These are phyloP conservation scores for Pedicia rivosa DNA, from an alignment of 2,888 invertebrate species.

Conservation along the genomic window DNA sequence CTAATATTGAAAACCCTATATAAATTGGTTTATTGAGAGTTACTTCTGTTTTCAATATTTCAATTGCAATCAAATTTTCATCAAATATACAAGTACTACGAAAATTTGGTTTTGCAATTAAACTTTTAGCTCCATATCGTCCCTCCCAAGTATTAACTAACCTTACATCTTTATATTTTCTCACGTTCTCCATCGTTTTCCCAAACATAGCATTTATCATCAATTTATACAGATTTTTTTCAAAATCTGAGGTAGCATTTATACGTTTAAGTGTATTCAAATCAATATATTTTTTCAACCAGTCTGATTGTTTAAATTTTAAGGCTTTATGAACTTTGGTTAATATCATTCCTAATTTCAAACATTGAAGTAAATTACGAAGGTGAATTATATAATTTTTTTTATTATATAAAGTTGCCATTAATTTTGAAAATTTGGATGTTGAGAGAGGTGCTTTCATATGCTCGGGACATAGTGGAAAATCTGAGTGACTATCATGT, in stretches of 20 bases:
- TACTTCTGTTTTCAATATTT: constrained; percentile 13
- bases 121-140: not conserved
- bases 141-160: constrained; percentile 17
- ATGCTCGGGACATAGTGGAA: constrained; percentile 16
- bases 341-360: constrained; percentile 8
- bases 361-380: constrained; percentile 15
- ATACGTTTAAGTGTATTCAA: constrained; percentile 19
- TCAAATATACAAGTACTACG: constrained; percentile 19
- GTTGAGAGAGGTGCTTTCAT: constrained; percentile 10
- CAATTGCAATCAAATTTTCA: constrained; percentile 19
- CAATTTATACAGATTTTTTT: constrained; percentile 12
- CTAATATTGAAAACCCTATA: constrained; percentile 16
- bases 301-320: constrained; percentile 19
- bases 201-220: constrained; percentile 4
- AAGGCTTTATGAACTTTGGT: constrained; percentile 18
- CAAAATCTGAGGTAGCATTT: constrained; percentile 19
- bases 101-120: constrained; percentile 16
- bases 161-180: constrained; percentile 22
- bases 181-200: not conserved
- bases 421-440: constrained; percentile 13
- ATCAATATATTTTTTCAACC: constrained; percentile 18
- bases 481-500: constrained; percentile 17
- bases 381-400: constrained; percentile 21
- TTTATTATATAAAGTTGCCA: constrained; percentile 16
- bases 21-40: constrained; percentile 11